Evolutionary conservation across 2,113 vertebrate species (phyloP).

Genomic region (Barnardius zonarius): DNA sequence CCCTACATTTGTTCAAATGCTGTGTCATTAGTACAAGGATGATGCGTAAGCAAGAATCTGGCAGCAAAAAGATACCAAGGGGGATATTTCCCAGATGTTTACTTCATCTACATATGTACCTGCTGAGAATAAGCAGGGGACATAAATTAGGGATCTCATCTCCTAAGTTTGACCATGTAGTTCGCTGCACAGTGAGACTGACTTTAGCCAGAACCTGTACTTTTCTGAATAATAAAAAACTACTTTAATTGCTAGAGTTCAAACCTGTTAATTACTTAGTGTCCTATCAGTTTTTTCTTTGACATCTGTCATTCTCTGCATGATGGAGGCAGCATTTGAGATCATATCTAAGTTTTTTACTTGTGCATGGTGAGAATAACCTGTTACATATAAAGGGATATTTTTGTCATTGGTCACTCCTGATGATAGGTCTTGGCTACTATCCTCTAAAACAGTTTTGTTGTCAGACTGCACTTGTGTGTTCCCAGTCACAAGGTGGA

Average conservation of each 20-base stretch:
- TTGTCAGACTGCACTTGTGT: background rate
- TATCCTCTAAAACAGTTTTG: background rate
- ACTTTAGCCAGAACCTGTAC: background rate
- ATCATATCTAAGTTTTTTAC: background rate
- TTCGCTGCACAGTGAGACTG: background rate
- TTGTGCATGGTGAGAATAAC: background rate
- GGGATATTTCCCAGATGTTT: too few relatives aligned
- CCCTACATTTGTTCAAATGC: background rate
- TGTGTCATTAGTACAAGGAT: background rate
- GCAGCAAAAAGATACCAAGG: background rate
- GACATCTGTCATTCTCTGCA: background rate
- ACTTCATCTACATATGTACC: background rate
- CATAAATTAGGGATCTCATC: background rate
- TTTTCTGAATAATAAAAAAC: background rate
- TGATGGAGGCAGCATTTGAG: background rate
- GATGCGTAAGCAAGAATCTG: background rate
- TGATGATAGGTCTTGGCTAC: background rate
- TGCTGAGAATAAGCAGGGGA: background rate
- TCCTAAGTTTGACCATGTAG: background rate
- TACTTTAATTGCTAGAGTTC: background rate
- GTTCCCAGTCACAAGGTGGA: background rate
- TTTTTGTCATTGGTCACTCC: background rate
- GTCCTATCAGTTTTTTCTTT: too few relatives aligned
- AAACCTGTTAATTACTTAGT: background rate
- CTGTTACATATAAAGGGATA: background rate